Conservation (phyloP, 35 echinoderm and acorn worm genomes). For the Heliocidaris erythrogramma region DNA sequence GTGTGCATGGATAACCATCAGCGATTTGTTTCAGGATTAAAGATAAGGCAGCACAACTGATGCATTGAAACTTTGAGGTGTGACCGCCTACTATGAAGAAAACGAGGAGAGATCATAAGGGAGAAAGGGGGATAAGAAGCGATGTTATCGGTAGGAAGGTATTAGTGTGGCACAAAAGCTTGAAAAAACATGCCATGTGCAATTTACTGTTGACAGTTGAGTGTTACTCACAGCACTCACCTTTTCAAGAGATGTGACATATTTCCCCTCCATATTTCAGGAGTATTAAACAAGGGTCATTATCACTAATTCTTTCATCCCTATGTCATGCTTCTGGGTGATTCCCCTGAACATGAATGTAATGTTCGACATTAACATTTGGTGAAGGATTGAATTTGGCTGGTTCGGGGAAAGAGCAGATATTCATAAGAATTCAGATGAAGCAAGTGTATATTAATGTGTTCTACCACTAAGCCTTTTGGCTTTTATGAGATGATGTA, state of each 20-base stretch:
- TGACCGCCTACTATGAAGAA: not conserved
- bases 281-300: not conserved
- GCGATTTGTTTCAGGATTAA: not conserved
- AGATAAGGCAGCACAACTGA: not conserved
- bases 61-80: not conserved
- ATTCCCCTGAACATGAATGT: too few relatives aligned
- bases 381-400: not conserved
- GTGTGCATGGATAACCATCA: not conserved
- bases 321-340: not conserved
- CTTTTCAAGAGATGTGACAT: not conserved
- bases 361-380: not conserved
- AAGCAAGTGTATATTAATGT: too few relatives aligned
- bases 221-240: slow-evolving; percentile 7
- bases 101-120: not conserved
- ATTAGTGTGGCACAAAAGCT: not conserved
- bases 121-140: not conserved
- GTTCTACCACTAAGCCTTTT: too few relatives aligned
- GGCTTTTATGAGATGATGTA: too few relatives aligned
- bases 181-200: slow-evolving; percentile 23
- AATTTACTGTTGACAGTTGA: slow-evolving; percentile 31
- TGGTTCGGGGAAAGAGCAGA: not conserved
- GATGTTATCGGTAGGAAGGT: slow-evolving; percentile 10
- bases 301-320: not conserved
- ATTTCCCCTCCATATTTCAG: not conserved
- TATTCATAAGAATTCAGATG: too few relatives aligned